phyloP scores from a whole-genome alignment of 1,140 invertebrate species.

The Phymastichus coffea region DNA sequence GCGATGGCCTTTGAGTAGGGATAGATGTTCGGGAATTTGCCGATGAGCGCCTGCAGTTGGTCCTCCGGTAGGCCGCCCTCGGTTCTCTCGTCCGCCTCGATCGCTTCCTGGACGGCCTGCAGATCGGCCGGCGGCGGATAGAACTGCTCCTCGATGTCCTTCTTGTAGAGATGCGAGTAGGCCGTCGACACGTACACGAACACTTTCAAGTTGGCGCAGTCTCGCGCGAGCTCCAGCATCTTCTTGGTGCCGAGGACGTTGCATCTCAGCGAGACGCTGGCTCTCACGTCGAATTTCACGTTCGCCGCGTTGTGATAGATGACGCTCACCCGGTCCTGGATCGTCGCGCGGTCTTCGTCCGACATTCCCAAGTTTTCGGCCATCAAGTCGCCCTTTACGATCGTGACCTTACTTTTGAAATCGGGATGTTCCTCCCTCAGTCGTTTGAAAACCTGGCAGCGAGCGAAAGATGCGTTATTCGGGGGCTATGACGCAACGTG shows the following conservation, averaged over 20 bases:
- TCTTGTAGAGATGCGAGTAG: no score
- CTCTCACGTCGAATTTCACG: conserved; percentile 81
- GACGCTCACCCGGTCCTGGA: conserved; percentile 66
- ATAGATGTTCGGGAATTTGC: no score
- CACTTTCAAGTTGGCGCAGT: conserved; percentile 66
- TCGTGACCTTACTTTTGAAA: conserved; percentile 60
- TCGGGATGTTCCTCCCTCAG: conserved; percentile 48
- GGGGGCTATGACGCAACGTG: neutral
- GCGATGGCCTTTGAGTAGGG: no score
- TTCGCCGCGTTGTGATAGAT: conserved; percentile 88
- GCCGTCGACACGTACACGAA: no score
- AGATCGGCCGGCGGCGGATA: no score
- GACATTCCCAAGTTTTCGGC: conserved; percentile 64
- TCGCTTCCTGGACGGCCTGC: no score
- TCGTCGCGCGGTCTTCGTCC: conserved; percentile 57
- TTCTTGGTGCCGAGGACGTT: conserved; percentile 64
- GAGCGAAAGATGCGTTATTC: neutral
- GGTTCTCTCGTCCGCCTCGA: no score
- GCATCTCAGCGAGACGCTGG: conserved; percentile 64
- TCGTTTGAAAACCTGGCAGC: conserved; percentile 43
- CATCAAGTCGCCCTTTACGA: conserved; percentile 66
- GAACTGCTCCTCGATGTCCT: no score
- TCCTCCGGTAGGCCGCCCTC: no score
- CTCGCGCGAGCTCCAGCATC: conserved; percentile 60
- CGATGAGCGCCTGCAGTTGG: no score